A percentile compares a stretch with the other conserved stretches of the same genome.
Evolutionary conservation across 2,113 vertebrate species (phyloP).

Genomic region (Microtus ochrogaster): DNA sequence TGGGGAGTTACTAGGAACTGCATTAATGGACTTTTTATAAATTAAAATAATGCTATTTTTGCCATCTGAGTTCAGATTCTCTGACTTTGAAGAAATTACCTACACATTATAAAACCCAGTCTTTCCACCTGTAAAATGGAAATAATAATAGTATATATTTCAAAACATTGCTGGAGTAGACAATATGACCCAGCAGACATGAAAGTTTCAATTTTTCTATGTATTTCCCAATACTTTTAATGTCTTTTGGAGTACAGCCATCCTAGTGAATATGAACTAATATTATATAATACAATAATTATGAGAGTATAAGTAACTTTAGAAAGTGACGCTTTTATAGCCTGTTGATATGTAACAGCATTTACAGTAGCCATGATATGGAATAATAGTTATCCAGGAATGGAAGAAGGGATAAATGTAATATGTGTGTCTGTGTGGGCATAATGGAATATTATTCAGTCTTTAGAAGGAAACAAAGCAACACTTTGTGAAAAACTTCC

Average conservation of each 20-base stretch:
- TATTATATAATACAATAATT: background rate
- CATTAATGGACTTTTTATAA: constrained; percentile 12
- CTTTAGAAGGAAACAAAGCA: background rate
- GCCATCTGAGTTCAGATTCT: background rate
- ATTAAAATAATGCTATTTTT: background rate
- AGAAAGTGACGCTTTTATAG: background rate
- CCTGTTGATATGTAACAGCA: background rate
- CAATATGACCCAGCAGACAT: background rate
- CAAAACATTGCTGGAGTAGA: background rate
- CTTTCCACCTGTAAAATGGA: constrained; percentile 18
- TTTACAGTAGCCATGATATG: background rate
- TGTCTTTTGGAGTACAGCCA: background rate
- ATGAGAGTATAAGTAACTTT: background rate
- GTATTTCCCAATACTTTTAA: background rate
- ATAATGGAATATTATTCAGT: background rate
- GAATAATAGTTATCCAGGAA: background rate
- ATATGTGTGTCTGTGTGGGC: background rate
- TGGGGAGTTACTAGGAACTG: background rate
- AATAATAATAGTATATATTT: constrained; percentile 29
- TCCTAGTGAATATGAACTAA: background rate
- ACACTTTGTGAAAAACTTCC: background rate
- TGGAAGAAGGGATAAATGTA: background rate
- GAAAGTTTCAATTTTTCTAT: background rate
- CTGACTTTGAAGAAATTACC: constrained; percentile 28
- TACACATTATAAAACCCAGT: background rate